These are phyloP conservation scores for Guaruba guarouba DNA, from an alignment of 2,113 vertebrate species.

Conservation along the genomic window DNA sequence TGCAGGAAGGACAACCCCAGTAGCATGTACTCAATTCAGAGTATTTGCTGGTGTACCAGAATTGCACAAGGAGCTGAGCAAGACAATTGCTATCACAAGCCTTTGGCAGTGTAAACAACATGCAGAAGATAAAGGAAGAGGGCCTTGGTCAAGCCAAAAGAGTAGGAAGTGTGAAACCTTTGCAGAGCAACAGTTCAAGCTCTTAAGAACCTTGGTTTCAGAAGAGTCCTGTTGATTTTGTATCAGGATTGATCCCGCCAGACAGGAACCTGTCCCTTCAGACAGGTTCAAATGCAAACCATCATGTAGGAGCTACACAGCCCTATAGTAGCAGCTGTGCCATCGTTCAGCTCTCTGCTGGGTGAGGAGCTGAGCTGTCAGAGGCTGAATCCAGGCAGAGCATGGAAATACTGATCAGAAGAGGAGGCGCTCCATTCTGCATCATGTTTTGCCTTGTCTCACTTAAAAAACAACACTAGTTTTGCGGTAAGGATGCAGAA, in stretches of 20 bases:
- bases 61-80: not conserved
- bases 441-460: not conserved
- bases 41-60: rapidly evolving
- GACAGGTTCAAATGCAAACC: not conserved
- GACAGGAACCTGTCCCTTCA: not conserved
- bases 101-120: not conserved
- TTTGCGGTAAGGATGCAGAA: not conserved
- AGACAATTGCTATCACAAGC: not conserved
- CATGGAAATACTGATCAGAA: not conserved
- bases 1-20: not conserved
- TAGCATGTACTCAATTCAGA: not conserved
- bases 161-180: not conserved
- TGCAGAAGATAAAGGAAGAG: not conserved
- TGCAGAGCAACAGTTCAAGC: not conserved
- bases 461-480: too few relatives aligned
- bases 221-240: not conserved
- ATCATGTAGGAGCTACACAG: not conserved
- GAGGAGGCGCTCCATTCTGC: not conserved
- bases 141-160: not conserved
- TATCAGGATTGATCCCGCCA: not conserved
- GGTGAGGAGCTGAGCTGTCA: not conserved
- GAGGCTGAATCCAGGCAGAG: not conserved
- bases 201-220: not conserved
- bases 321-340: not conserved
- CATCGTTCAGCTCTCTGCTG: not conserved